Evolutionary conservation across 2,113 vertebrate species (phyloP).

Genomic region (Rattus norvegicus): GRCr8 NC_086033.1:82093501-82094000

Average conservation of each 20-base stretch:
- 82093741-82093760: not conserved
- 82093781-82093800: not conserved
- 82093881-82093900: not conserved
- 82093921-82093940: not conserved
- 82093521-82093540: not conserved
- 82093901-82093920: not conserved
- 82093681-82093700: not conserved
- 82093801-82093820: not conserved
- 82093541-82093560: not conserved
- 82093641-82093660: not conserved
- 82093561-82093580: not conserved
- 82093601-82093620: not conserved
- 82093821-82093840: not conserved
- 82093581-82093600: not conserved
- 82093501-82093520: not conserved
- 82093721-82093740: not conserved
- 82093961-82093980: not conserved
- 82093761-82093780: not conserved
- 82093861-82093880: not conserved
- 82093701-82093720: not conserved
- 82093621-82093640: not conserved
- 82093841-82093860: not conserved
- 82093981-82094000: not conserved
- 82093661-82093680: conserved; percentile 16
- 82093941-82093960: not conserved